Base-by-base conservation (phyloP, 2,797 vertebrate species). In the Spea hammondii region DNA sequence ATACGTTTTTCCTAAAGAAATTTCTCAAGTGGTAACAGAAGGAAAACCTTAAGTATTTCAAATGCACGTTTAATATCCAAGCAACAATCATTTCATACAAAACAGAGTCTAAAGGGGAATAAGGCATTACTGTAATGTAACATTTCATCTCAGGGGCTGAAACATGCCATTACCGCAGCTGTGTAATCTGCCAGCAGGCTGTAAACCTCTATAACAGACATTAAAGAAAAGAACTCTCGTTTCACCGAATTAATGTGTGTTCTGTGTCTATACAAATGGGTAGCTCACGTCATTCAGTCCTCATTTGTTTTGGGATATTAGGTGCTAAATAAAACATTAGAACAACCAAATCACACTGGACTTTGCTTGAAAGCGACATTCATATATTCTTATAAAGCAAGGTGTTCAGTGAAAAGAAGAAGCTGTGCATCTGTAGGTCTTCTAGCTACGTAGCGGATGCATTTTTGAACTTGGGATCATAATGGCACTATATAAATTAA, bases 241-340 rank as follows among this genome's bases (percentile, higher is more conserved):
- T 85, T 71, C 54, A 60, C 60, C 76, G 12, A 47, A 80, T 84
- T 83, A 80, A 82, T 84, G 59, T 80, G 57, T 69, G 68, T 79
- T 78, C 67, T n/a, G 57, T 9, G 62, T 72, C 72, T 74, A 69
- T 68, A 57, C 79, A 77, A 80, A 73, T 74, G 78, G 79, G 60
- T 72, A 80, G 69, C 55, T 84, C 69, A 75, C 46, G 51, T 57
- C 74, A 60, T 80, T 67, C 72, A 60, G 69, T 80, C 66, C 66
- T 82, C 51, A 80, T 82, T 82, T 84, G 79, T 77, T 82, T 65
- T 71, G 67, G 79, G 74, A 83, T 83, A 82, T 83, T 80, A 85
- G 76, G 83, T 78, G 83, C 62, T 73, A 80, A 84, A 84, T 84
- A 72, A 82, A 84, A 85, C 80, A 82, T 80, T 67, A 78, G 72